Base-by-base conservation (phyloP, 2,113 vertebrate genomes). In the Tinamus guttatus region DNA sequence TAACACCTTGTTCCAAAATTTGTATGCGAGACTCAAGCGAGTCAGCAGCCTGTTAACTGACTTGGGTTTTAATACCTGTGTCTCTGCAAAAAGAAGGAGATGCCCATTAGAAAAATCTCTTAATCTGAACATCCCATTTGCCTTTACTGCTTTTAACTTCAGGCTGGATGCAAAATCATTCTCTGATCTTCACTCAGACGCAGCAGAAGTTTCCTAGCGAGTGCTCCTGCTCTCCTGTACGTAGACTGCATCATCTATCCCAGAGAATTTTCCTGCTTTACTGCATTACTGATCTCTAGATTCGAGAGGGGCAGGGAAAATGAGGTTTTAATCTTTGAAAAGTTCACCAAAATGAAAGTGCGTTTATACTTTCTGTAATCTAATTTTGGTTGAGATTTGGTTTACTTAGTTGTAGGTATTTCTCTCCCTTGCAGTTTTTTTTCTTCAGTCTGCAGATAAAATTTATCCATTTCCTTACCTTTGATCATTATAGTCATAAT, bases 81-180 rank as follows among this genome's bases (percentile, higher is more conserved):
- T 63, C 79, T 87, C n/a, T 80, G 56, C 34, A 19, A 79, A 75
- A 51, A 41, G 49, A 87, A 60, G 32, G 51, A 75, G 45, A 4
- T 38, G 7, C 28, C 13, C n/a, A 27, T 70, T 80, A 47, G 38
- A 67, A 62, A 85, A 73, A 63, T 45, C 20, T 77, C 41, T 52
- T 7, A 32, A 49, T 22, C 13, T 27, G n/a, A 74, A 75, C 20
- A 34, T 64, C 30, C 62, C 5, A 32, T 60, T 49, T 5, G 9
- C n/a, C n/a, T 73, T 49, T 65, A 28, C 80, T 62, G 64, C 56
- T 77, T 82, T 58, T 74, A 63, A 40, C 34, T 93, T 90, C 21
- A 36, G 12, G 5, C 59, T 85, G 54, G 51, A 30, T 59, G 12
- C 70, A 63, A 89, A 71, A 4, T 8, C 15, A 16, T 17, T 81